Conservation (phyloP, 2,888 invertebrate species). For the Meliscaeva auricollis region DNA sequence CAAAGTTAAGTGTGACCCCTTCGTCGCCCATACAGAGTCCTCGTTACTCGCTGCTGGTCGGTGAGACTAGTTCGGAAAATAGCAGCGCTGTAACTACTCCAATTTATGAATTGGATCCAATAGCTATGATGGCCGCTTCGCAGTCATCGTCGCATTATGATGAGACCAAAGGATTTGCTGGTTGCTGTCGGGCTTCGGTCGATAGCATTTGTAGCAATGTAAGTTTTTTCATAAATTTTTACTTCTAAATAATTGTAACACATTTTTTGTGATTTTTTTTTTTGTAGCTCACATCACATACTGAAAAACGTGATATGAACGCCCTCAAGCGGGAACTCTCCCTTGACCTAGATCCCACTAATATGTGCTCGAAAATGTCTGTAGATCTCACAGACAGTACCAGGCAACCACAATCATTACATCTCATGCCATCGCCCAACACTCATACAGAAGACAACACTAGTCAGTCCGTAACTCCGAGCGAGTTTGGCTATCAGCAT, state of each 20-base stretch:
- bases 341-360: conserved; percentile 81
- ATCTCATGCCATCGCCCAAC: conserved; percentile 81
- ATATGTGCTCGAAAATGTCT: conserved; percentile 78
- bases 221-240: conserved; percentile 60
- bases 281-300: conserved; percentile 77
- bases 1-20: conserved; percentile 82
- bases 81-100: conserved; percentile 84
- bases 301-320: conserved; percentile 82
- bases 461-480: conserved; percentile 84
- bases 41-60: conserved; percentile 83
- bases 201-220: conserved; percentile 82
- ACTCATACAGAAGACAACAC: conserved; percentile 83
- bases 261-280: conserved; percentile 43
- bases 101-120: conserved; percentile 83
- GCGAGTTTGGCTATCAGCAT: conserved; percentile 84
- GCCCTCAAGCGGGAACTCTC: conserved; percentile 83
- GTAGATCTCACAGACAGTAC: conserved; percentile 77
- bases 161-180: conserved; percentile 77
- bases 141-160: conserved; percentile 65
- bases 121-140: conserved; percentile 79
- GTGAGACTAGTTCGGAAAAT: conserved; percentile 84
- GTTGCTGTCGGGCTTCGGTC: conserved; percentile 80
- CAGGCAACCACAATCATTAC: conserved; percentile 77
- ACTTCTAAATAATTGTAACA: background rate
- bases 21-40: conserved; percentile 83